These are phyloP conservation scores for Neodontobutis hainanensis DNA, from an alignment of 2,113 vertebrate genomes.

Conservation along the genomic window DNA sequence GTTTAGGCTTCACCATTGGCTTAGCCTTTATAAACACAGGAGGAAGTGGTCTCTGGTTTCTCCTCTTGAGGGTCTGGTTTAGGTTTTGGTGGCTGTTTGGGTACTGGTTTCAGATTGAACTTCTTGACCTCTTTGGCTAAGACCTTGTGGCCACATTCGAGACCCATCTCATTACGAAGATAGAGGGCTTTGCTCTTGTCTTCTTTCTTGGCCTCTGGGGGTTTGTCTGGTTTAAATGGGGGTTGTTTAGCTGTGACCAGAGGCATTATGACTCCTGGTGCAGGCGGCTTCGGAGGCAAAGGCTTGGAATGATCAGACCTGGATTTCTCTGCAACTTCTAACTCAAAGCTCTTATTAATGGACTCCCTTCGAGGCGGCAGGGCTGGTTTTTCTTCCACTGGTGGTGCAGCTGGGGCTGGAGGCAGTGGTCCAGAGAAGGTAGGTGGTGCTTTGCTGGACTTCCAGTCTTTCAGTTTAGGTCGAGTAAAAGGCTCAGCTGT, in stretches of 20 bases:
- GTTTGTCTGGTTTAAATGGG: slow-evolving; percentile 82
- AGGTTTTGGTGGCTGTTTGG: slow-evolving; percentile 86
- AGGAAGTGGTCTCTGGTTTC: slow-evolving; percentile 78
- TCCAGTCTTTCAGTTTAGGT: slow-evolving; percentile 90
- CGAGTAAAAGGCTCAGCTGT: slow-evolving; percentile 76
- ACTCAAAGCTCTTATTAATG: slow-evolving; percentile 90
- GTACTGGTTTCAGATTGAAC: slow-evolving; percentile 91
- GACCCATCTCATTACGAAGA: slow-evolving; percentile 93
- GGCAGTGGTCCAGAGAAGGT: slow-evolving; percentile 66
- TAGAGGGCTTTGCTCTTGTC: slow-evolving; percentile 90
- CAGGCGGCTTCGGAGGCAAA: slow-evolving; percentile 86
- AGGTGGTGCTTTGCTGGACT: slow-evolving; percentile 72
- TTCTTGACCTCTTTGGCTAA: slow-evolving; percentile 94
- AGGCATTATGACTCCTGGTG: slow-evolving; percentile 84
- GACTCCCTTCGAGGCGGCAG: slow-evolving; percentile 92
- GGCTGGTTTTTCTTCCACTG: slow-evolving; percentile 91
- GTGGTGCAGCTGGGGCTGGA: slow-evolving; percentile 75
- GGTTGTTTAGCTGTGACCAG: slow-evolving; percentile 81
- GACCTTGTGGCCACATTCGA: slow-evolving; percentile 95
- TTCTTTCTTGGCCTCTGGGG: slow-evolving; percentile 85
- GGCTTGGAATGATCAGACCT: slow-evolving; percentile 79
- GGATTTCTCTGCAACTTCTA: slow-evolving; percentile 83
- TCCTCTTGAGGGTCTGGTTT: slow-evolving; percentile 86
- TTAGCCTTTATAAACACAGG: slow-evolving; percentile 86
- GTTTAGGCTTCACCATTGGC: slow-evolving; percentile 90